Evolutionary conservation across 2,888 invertebrate species (phyloP), one percentile per base, ranked within the genome.

Genomic region (Coleophora flavipennella): DNA sequence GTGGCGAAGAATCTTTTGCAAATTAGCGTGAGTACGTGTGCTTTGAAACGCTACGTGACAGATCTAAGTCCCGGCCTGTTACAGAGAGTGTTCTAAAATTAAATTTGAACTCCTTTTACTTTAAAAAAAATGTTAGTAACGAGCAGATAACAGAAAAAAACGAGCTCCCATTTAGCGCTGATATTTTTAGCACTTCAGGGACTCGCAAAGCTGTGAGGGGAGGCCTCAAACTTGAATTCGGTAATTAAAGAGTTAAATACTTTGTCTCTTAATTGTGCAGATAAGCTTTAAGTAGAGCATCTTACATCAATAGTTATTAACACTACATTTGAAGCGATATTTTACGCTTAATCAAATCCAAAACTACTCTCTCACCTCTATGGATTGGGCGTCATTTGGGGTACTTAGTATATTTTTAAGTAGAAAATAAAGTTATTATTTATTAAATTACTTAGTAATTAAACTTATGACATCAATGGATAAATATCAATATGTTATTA

Each of bases 391-490:
- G 50, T 48, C 52, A 49, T 44, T 10, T 40, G 40, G 51, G 46
- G 43, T 51, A 65, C 55, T 61, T 52, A 57, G n/a, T 31, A 13
- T 35, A 62, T 51, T 44, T 47, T 32, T 31, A 42, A 28, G 46
- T 49, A 46, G 26, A 44, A 50, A 55, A 64, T 64, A 58, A 60
- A 68, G 65, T 57, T 64, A 59, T 43, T 47, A 52, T 70, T 72
- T 72, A 74, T 71, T 72, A 67, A 65, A 62, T 61, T 67, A 67
- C 57, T 53, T 55, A 51, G 50, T 57, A 63, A 57, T 67, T 69
- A 69, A 50, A 50, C 62, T 57, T 57, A 49, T 62, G 60, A 44
- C 42, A 42, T 50, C 51, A 49, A 54, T 56, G 61, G 55, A 50
- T 57, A 54, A 61, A 53, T 60, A 44, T 56, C 53, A 48, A 50